Base-by-base conservation (phyloP, 2,888 invertebrate species). In the Tineola bisselliella region DNA sequence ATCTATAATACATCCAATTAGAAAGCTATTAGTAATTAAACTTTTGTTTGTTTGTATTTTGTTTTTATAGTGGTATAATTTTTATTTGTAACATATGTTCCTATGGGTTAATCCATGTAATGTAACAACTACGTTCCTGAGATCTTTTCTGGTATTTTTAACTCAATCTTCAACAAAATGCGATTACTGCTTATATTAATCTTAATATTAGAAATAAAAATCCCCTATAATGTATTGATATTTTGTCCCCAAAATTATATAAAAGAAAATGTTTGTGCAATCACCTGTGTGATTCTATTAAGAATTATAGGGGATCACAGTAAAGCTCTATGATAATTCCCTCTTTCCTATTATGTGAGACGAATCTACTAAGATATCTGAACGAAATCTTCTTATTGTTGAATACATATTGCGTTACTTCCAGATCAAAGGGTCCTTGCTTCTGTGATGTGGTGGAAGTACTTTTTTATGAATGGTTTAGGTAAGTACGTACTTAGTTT, bases 251-350 rank as follows among this genome's bases (percentile, higher is more conserved):
- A 38, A 38, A 6, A 38, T 38, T 10, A 38, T 2, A 38, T 38
- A 38, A 38, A 38, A 38, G 38, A 38, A 38, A 38, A 38, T 38
- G 38, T 38, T 79, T 79, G 72, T 70, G 73, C 76, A 74, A 73
- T 81, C 77, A 82, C 81, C 81, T 83, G 79, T 74, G 71, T 81
- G 77, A 81, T 81, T 79, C 79, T 73, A 84, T 84, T 82, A 81
- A 70, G 82, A 76, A 82, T 84, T 84, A 83, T 69, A 67, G 66
- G 61, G 70, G 76, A 82, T 82, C 78, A 77, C 63, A 61, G 59
- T 63, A 66, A 69, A 72, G 66, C 72, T 67, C 65, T 77, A 30
- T 30, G 60, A 60, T 62, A 31, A 61, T 62, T 60, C 60, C 43
- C 13, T 19, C 12, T 38, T n/a, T 15, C 54, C 62, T 38, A 60